phyloP scores from a whole-genome alignment of 1,140 invertebrate species.

The Caenorhabditis remanei region DNA sequence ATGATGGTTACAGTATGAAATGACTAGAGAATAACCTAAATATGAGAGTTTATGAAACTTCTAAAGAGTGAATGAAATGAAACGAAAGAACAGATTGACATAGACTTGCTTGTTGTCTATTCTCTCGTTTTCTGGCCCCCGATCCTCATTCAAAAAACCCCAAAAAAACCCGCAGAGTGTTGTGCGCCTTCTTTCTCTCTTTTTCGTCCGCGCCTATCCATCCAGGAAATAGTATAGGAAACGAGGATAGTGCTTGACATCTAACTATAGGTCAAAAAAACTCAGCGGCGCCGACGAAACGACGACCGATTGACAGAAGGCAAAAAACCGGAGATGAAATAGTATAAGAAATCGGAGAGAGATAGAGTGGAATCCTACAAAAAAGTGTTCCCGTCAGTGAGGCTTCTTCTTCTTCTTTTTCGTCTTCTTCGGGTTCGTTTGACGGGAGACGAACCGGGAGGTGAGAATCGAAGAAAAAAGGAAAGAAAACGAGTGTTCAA shows the following conservation, averaged over 20 bases:
- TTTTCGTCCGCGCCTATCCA: not conserved
- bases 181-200: conserved; percentile 10
- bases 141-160: conserved; percentile 16
- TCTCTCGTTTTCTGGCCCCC: conserved; percentile 35
- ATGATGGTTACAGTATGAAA: too few species aligned
- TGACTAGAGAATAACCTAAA: not conserved
- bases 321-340: conserved; percentile 47
- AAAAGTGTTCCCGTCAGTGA: not conserved
- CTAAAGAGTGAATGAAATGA: not conserved
- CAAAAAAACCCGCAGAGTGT: conserved; percentile 22
- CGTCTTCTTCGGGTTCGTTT: not conserved
- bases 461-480: conserved; percentile 39
- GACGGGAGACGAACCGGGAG: conserved; percentile 38
- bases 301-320: conserved; percentile 25
- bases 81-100: conserved; percentile 29
- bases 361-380: not conserved
- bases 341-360: conserved; percentile 7
- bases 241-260: conserved; percentile 12
- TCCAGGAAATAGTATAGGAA: not conserved
- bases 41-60: not conserved
- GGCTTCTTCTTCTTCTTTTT: conserved; percentile 37
- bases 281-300: conserved; percentile 56
- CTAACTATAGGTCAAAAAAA: conserved; percentile 59
- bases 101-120: not conserved
- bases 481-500: not conserved